Base-by-base conservation (phyloP, 2,797 vertebrate species). In the Cuniculus paca region DNA sequence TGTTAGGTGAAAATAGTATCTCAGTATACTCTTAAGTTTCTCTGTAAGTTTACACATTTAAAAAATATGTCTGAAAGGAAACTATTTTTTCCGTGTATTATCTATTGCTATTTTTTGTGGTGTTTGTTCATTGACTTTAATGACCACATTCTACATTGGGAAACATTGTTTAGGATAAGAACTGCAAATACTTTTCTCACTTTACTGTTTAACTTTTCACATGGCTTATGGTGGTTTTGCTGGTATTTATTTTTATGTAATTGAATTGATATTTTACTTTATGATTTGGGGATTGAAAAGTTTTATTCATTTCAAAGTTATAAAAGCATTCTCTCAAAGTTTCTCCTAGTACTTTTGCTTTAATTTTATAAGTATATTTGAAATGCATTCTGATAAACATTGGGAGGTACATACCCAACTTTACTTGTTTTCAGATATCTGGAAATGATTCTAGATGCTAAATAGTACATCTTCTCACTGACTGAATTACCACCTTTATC, bases 291-390 rank as follows among this genome's bases (percentile, higher is more conserved):
- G n/a, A 83, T 80, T 83, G 65, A 72, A 31, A 48, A 20, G 74
- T 85, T 91, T 96, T 61, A n/a, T 28, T 39, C 28, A 68, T 93
- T 88, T 94, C 11, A 54, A 68, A 93, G 42, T 93, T 93, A 72
- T 48, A 89, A 84, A 93, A 88, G 36, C n/a, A 81, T 79, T 77
- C 12, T 84, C 54, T 22, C 36, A 90, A 78, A 1, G 16, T 91
- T 60, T 82, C 34, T 63, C 45, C 22, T 45, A 42, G 20, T 89
- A 72, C 52, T 80, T 95, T 42, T 8, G 22, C 26, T 91, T 95
- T 90, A 16, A 77, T 83, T 89, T 77, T 91, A 91, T 78, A 92
- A 26, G 39, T 28, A 39, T 81, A 45, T 75, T n/a, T 95, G 39
- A 61, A 56, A 85, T 93, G 61, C 48, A 42, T 87, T 80, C 72